These are phyloP conservation scores for Actinernus sp. DNA, from an alignment of 92 coral and sea anemone genomes.

Conservation along the genomic window DNA sequence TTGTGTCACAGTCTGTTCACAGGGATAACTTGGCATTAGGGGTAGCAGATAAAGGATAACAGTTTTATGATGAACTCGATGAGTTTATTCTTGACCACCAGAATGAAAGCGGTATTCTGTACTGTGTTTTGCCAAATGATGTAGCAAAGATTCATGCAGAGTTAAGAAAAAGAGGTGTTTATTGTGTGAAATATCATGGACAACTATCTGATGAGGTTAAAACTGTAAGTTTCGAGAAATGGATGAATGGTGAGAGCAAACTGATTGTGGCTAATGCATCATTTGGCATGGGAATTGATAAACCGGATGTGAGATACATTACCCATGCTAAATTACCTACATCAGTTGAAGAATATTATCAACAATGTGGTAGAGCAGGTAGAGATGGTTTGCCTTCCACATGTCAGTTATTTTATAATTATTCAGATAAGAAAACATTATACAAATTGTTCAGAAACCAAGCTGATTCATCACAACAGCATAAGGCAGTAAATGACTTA, in stretches of 20 bases:
- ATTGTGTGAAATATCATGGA: no score
- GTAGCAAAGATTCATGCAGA: conserved; percentile 4
- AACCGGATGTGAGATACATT: conserved; percentile 6
- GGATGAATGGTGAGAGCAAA: conserved; percentile 46
- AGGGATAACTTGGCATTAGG: no score
- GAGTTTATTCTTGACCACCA: no score
- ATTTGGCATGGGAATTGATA: conserved; percentile 21
- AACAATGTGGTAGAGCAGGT: conserved; percentile 17
- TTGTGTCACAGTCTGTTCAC: conserved; percentile 30
- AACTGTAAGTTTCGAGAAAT: conserved; percentile 18
- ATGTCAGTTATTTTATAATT: conserved; percentile 33
- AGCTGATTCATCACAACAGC: conserved; percentile 18
- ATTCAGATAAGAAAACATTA: conserved; percentile 34
- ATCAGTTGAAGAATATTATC: conserved; percentile 11
- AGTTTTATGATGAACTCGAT: conserved; percentile 46
- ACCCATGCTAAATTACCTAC: conserved; percentile 4
- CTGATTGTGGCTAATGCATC: no score
- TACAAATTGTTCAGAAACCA: conserved; percentile 31
- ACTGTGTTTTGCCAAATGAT: conserved; percentile 21
- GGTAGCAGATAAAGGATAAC: conserved; percentile 12
- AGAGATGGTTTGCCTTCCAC: conserved; percentile 11
- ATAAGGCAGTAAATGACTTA: conserved; percentile 22
- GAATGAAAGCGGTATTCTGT: conserved; percentile 57
- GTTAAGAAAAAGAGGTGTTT: background rate
- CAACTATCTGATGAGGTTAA: no score